Evolutionary conservation across 2,113 vertebrate species (phyloP).

Genomic region (Nothoprocta pentlandii): DNA sequence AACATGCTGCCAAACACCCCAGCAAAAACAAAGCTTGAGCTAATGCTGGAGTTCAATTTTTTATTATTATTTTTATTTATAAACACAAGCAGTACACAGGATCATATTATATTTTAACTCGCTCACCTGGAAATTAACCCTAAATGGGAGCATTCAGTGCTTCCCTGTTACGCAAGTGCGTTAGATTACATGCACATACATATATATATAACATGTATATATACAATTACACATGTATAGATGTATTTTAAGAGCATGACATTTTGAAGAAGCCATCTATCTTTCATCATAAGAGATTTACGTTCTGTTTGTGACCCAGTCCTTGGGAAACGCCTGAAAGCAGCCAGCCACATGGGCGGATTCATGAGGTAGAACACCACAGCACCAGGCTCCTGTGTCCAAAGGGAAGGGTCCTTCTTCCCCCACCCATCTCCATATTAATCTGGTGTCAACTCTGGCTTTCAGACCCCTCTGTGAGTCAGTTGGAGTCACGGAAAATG

Average conservation of each 20-base stretch:
- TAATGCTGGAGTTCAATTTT: background rate
- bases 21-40: background rate
- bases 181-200: slow-evolving; percentile 48
- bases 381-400: background rate
- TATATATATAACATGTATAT: slow-evolving; percentile 27
- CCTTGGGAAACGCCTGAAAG: slow-evolving; percentile 60
- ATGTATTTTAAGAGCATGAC: slow-evolving; percentile 69
- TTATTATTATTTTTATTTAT: background rate
- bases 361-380: background rate
- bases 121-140: slow-evolving; percentile 13
- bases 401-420: background rate
- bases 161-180: slow-evolving; percentile 32
- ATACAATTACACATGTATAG: slow-evolving; percentile 63
- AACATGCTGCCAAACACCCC: background rate
- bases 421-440: background rate
- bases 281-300: slow-evolving; percentile 67
- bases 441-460: background rate
- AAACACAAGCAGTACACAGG: background rate
- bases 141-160: background rate
- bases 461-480: background rate
- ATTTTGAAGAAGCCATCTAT: slow-evolving; percentile 68
- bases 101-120: background rate
- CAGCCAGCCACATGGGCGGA: slow-evolving; percentile 14
- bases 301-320: slow-evolving; percentile 34
- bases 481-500: background rate